phyloP scores from a whole-genome alignment of 2,113 vertebrate species.

The Sisor rabdophorus region DNA sequence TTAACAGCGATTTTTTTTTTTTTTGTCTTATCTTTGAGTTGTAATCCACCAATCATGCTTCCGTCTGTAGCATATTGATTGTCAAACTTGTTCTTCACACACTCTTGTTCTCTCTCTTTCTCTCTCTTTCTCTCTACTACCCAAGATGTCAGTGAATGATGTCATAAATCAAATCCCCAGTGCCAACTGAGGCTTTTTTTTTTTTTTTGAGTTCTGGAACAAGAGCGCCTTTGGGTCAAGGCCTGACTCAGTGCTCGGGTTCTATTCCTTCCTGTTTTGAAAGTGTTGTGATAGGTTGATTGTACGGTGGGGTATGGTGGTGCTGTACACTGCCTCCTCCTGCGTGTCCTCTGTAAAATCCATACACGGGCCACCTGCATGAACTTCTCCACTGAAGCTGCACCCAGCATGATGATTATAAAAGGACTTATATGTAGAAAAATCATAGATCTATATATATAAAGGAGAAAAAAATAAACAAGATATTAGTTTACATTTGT shows the following conservation, averaged over 20 bases:
- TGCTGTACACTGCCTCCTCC: conserved; percentile 40
- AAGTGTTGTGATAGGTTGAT: conserved; percentile 49
- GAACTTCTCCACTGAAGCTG: conserved; percentile 72
- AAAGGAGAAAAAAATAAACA: conserved; percentile 69
- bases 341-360: conserved; percentile 59
- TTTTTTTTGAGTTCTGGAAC: conserved; percentile 23
- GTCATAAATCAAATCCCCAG: conserved; percentile 60
- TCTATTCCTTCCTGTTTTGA: conserved; percentile 39
- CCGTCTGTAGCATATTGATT: conserved; percentile 18
- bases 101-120: not conserved
- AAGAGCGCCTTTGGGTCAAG: conserved; percentile 30
- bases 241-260: conserved; percentile 39
- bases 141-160: conserved; percentile 74
- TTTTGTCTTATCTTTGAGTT: conserved; percentile 5
- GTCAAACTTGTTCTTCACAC: conserved; percentile 22
- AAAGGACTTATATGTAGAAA: conserved; percentile 70
- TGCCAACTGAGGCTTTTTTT: conserved; percentile 35
- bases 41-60: conserved; percentile 5
- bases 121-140: conserved; percentile 56
- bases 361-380: conserved; percentile 67
- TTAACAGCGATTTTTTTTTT: not conserved
- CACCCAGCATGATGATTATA: conserved; percentile 74
- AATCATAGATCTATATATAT: conserved; percentile 65
- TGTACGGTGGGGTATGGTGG: conserved; percentile 42
- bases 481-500: conserved; percentile 74